These are phyloP conservation scores for Poecilus cupreus DNA, from an alignment of 2,888 invertebrate species.

Conservation along the genomic window DNA sequence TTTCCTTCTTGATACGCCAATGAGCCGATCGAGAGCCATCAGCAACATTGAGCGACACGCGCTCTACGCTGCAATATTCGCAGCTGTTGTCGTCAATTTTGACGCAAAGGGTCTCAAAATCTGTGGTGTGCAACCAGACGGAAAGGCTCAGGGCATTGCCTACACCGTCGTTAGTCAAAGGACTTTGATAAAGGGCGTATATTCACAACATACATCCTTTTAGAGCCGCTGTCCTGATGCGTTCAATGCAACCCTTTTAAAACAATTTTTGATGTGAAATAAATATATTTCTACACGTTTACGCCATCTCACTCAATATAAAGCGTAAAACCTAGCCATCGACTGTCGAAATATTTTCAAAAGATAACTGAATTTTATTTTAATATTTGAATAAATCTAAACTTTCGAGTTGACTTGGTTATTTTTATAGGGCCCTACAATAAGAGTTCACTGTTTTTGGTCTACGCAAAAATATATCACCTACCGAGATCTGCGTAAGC, in stretches of 20 bases:
- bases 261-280: no score
- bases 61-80: conserved; percentile 5
- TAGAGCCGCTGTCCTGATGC: not conserved
- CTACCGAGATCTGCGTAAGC: no score
- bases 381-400: no score
- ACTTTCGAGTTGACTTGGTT: no score
- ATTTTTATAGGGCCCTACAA: no score
- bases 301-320: no score
- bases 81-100: conserved; percentile 33
- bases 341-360: no score
- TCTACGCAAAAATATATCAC: no score
- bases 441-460: no score
- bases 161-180: conserved; percentile 24
- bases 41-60: not conserved
- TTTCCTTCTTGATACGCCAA: not conserved
- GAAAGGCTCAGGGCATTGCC: not conserved
- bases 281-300: no score
- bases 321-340: no score
- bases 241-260: not conserved
- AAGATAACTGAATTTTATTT: no score
- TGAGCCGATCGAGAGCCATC: not conserved
- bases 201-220: not conserved
- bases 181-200: conserved; percentile 15
- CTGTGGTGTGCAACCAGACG: not conserved
- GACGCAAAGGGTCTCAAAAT: conserved; percentile 18